Base-by-base conservation (phyloP, 2,888 invertebrate species). In the Watsonalla cultraria region DNA sequence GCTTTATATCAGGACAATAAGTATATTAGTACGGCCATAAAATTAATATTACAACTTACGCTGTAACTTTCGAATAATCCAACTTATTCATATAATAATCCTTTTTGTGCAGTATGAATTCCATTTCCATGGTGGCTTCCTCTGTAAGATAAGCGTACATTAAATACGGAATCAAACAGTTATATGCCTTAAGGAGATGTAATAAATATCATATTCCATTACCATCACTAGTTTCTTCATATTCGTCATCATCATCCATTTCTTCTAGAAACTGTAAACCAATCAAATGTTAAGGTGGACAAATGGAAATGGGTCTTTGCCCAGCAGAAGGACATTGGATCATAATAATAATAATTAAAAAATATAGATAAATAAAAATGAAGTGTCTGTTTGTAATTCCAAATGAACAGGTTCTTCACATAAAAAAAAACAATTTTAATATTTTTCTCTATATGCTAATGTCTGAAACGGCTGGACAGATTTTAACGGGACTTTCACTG, bases 31-130 rank as follows among this genome's bases (percentile, higher is more conserved):
- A 47, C 5, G 46, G 8, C 6, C 9, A 47, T 52, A 14, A 33
- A 39, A 45, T 15, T 9, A 34, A 46, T 24, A 24, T 24, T 24
- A 0, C 11, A 49, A 85, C 88, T 85, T 92, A 96, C 96, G 93
- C 92, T 47, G 95, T 95, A 46, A 97, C 95, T 80, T 95, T 93
- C 45, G 92, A 89, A 77, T 95, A 96, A 57, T 96, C 95, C 80
- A 98, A 85, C 82, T 99, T 99, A 63, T 94, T 95, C 89, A 94
- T 95, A 78, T 99, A 99, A 86, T 99, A 99, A 76, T 97, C 94
- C 61, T 94, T 93, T 81, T 99, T 99, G 78, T 96, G 96, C 59
- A 95, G 92, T 54, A 91, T 85, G 80, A 98, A 99, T 84, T 97
- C 97, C 65, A 94, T 92, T 59, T 92, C 91, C 51, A 94, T 93